These are phyloP conservation scores for Anthophora plumipes DNA, from an alignment of 2,888 invertebrate genomes.

Conservation along the genomic window DNA sequence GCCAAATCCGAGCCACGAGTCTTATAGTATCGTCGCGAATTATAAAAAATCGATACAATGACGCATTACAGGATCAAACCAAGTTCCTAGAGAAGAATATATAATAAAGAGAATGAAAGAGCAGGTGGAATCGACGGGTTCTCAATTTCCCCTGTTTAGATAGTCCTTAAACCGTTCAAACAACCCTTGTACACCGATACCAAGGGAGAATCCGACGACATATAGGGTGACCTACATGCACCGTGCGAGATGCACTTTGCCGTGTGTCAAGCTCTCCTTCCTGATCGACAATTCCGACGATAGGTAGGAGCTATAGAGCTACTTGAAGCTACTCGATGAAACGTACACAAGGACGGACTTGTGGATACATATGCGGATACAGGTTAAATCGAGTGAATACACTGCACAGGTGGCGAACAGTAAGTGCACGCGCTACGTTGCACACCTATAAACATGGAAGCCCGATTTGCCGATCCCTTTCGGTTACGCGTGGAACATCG, in stretches of 20 bases:
- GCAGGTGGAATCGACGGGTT: background rate
- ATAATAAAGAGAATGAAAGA: background rate
- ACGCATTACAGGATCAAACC: too few relatives aligned
- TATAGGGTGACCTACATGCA: conserved; percentile 41
- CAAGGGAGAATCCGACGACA: conserved; percentile 38
- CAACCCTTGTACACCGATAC: conserved; percentile 7
- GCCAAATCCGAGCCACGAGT: too few relatives aligned
- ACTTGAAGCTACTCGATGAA: conserved; percentile 52
- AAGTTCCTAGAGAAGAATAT: background rate
- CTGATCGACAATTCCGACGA: conserved; percentile 60
- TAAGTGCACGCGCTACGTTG: conserved; percentile 63
- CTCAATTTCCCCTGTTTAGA: background rate
- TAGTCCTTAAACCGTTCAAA: conserved; percentile 2
- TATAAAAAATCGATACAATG: too few relatives aligned
- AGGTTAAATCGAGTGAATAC: conserved; percentile 60
- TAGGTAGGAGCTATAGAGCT: conserved; percentile 38
- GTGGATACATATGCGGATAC: conserved; percentile 40
- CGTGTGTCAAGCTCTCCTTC: conserved; percentile 55
- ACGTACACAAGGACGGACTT: conserved; percentile 55
- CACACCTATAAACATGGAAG: conserved; percentile 64
- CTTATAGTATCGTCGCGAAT: too few relatives aligned
- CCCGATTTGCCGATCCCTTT: conserved; percentile 66
- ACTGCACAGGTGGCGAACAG: conserved; percentile 56
- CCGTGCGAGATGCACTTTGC: conserved; percentile 43
- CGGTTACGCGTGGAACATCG: conserved; percentile 60